phyloP scores from a whole-genome alignment of 2,113 vertebrate species.

The Heliornis fulica region DNA sequence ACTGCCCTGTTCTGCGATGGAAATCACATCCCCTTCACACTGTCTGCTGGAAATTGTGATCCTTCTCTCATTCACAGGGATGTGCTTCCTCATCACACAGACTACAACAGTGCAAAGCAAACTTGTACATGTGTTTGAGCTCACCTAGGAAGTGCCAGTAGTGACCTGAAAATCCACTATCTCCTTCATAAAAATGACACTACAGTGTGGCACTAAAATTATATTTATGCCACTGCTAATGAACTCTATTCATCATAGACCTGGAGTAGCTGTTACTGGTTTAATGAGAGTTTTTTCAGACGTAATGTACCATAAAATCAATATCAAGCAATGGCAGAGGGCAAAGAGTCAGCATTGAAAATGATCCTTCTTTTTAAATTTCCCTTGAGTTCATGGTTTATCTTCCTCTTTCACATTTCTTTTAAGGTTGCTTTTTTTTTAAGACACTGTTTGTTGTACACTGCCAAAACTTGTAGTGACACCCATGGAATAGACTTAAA shows the following conservation, averaged over 20 bases:
- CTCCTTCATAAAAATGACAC: neutral
- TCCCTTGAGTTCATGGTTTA: neutral
- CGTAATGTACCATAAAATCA: neutral
- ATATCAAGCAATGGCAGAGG: neutral
- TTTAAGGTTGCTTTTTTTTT: neutral
- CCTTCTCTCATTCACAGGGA: neutral
- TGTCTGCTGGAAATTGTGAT: neutral
- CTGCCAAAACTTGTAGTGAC: neutral
- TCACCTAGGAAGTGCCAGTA: neutral
- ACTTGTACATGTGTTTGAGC: neutral
- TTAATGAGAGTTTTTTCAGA: neutral
- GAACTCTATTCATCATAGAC: neutral
- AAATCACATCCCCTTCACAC: neutral
- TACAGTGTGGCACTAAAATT: neutral
- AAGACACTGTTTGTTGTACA: neutral
- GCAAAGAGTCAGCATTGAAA: neutral
- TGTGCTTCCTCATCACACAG: neutral
- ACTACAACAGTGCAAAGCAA: neutral
- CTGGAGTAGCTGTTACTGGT: neutral
- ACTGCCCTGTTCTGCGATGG: neutral
- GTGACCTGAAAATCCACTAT: neutral
- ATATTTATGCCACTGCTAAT: neutral
- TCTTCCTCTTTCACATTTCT: neutral
- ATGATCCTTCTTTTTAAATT: neutral
- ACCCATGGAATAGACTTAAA: neutral